These are phyloP conservation scores for Lasioglossum marginatum DNA, from an alignment of 2,888 invertebrate species.

Conservation along the genomic window DNA sequence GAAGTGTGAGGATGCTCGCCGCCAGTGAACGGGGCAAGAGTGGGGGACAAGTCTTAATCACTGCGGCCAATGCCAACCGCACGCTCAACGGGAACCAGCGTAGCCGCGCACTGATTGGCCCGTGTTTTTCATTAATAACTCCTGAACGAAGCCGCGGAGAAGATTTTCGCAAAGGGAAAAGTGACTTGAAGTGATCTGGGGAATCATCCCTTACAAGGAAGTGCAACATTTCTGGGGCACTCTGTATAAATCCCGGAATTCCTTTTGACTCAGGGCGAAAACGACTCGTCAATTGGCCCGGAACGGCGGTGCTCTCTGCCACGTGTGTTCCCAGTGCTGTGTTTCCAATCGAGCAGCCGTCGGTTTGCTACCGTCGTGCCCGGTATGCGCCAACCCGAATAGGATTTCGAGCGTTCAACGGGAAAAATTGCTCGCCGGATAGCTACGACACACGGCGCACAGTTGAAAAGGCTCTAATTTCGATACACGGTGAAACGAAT, in stretches of 20 bases:
- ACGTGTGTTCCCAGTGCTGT: background rate
- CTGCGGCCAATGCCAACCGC: no score
- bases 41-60: no score
- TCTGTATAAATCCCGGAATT: background rate
- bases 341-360: background rate
- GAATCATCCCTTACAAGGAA: no score
- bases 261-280: background rate
- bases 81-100: no score
- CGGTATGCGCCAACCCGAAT: background rate
- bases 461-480: background rate
- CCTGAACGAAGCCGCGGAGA: no score
- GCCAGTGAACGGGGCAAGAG: no score
- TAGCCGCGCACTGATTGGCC: no score
- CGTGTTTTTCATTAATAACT: no score
- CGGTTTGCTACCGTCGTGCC: background rate
- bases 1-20: no score
- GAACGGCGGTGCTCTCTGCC: background rate
- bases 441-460: background rate
- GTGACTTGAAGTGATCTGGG: no score
- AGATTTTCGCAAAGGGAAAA: no score
- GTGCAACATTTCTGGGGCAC: no score
- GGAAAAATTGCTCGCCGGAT: slow-evolving; percentile 15
- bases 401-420: background rate
- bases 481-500: background rate
- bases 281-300: background rate